Evolutionary conservation across 2,888 invertebrate genomes (phyloP).

Genomic region (Venusia cambrica): DNA sequence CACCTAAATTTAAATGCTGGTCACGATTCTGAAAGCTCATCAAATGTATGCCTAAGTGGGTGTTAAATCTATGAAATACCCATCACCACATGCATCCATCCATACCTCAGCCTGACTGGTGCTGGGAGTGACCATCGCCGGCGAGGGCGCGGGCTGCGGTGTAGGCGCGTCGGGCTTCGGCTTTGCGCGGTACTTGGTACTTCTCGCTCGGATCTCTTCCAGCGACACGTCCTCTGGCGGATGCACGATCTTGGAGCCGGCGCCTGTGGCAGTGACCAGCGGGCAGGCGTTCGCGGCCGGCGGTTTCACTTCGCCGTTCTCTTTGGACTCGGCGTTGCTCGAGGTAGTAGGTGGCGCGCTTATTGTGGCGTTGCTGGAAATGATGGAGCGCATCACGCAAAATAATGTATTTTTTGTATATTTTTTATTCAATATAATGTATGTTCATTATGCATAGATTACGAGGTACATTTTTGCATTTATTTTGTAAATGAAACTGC

Average conservation of each 20-base stretch:
- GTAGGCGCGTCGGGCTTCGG: constrained; percentile 53
- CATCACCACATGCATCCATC: constrained; percentile 26
- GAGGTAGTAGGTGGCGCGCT: constrained; percentile 86
- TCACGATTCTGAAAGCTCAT: no score
- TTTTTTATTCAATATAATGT: no score
- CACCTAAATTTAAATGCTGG: no score
- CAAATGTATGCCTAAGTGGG: no score
- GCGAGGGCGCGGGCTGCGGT: constrained; percentile 35
- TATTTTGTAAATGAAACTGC: no score
- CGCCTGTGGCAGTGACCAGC: constrained; percentile 89
- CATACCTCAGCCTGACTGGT: constrained; percentile 72
- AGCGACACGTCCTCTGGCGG: constrained; percentile 96
- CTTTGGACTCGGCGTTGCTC: constrained; percentile 56
- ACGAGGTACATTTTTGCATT: no score
- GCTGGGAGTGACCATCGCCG: constrained; percentile 50
- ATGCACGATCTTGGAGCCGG: constrained; percentile 94
- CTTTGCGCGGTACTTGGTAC: constrained; percentile 83
- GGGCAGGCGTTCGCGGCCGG: constrained; percentile 64
- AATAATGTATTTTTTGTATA: no score
- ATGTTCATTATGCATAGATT: no score
- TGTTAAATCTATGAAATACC: no score
- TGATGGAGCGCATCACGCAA: no score
- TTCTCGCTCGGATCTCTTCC: constrained; percentile 89
- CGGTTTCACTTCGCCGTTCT: constrained; percentile 68
- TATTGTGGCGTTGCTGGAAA: constrained; percentile 85